Evolutionary conservation across 2,888 invertebrate genomes (phyloP).

Genomic region (Xiphydria camelus): DNA sequence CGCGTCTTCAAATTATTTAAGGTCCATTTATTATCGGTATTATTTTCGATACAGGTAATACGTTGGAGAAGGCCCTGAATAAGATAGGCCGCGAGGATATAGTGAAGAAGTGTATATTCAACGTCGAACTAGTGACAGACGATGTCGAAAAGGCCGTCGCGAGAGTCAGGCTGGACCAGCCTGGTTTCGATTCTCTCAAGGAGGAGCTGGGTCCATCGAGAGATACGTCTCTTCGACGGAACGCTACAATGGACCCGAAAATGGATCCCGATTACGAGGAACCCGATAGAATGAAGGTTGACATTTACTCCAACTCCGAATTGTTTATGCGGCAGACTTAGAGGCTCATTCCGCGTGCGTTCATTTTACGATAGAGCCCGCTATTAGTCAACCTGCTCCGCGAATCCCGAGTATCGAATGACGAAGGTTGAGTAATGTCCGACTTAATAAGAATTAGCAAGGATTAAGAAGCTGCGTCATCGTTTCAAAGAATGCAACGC

Average conservation of each 20-base stretch:
- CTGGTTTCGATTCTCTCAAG: constrained; percentile 68
- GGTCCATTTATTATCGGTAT: too few species aligned
- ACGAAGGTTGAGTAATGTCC: constrained; percentile 2
- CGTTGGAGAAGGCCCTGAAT: constrained; percentile 74
- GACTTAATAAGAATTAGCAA: not conserved
- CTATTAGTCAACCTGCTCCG: too few species aligned
- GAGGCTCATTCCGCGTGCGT: too few species aligned
- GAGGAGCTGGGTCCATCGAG: constrained; percentile 75
- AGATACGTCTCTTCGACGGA: constrained; percentile 72
- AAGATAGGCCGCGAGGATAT: constrained; percentile 82
- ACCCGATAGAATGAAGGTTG: constrained; percentile 71
- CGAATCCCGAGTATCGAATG: not conserved
- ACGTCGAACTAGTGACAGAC: constrained; percentile 78
- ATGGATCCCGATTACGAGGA: constrained; percentile 64
- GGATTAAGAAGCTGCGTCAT: not conserved
- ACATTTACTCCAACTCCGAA: constrained; percentile 58
- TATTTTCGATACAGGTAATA: constrained; percentile 73
- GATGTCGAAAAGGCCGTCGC: constrained; percentile 65
- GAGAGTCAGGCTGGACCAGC: constrained; percentile 60
- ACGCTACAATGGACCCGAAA: constrained; percentile 62
- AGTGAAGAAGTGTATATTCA: constrained; percentile 73
- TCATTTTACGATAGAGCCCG: too few species aligned
- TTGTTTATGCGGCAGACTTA: too few species aligned
- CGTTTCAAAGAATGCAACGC: too few species aligned
- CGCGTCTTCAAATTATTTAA: too few species aligned